Conservation (phyloP, 2,888 invertebrate genomes). For the Megastigmus dorsalis region DNA sequence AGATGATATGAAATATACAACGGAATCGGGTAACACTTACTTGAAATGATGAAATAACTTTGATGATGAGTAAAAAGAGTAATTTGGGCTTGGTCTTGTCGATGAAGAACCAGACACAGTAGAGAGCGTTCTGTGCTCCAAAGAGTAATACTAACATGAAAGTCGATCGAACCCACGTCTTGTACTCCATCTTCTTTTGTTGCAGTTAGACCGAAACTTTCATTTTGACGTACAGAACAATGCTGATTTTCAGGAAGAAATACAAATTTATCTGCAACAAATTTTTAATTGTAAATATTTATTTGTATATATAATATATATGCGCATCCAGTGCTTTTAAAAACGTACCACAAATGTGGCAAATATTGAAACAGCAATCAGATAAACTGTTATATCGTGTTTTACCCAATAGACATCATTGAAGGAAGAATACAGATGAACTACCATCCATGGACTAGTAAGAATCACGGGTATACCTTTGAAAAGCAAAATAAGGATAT, state of each 20-base stretch:
- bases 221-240: slow-evolving; percentile 18
- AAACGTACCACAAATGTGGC: slow-evolving; percentile 10
- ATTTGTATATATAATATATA: background rate
- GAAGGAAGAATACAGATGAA: slow-evolving; percentile 5
- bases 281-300: background rate
- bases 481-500: too few relatives aligned
- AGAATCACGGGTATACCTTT: slow-evolving; percentile 10
- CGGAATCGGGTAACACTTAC: slow-evolving; percentile 17
- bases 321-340: too few relatives aligned
- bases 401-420: slow-evolving; percentile 39
- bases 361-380: slow-evolving; percentile 11
- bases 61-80: slow-evolving; percentile 10
- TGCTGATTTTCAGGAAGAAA: slow-evolving; percentile 22
- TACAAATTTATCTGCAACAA: slow-evolving; percentile 31
- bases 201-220: slow-evolving; percentile 26
- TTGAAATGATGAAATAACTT: slow-evolving; percentile 30
- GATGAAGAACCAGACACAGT: slow-evolving; percentile 25
- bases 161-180: slow-evolving; percentile 34
- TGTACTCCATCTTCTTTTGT: slow-evolving; percentile 32
- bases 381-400: slow-evolving; percentile 14
- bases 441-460: slow-evolving; percentile 8
- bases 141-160: slow-evolving; percentile 31
- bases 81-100: slow-evolving; percentile 30
- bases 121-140: slow-evolving; percentile 15
- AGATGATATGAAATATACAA: background rate